A percentile compares a stretch with the other conserved stretches of the same genome.
Evolutionary conservation across 2,888 invertebrate species (phyloP).

Genomic region (Odontomyia ornata): DNA sequence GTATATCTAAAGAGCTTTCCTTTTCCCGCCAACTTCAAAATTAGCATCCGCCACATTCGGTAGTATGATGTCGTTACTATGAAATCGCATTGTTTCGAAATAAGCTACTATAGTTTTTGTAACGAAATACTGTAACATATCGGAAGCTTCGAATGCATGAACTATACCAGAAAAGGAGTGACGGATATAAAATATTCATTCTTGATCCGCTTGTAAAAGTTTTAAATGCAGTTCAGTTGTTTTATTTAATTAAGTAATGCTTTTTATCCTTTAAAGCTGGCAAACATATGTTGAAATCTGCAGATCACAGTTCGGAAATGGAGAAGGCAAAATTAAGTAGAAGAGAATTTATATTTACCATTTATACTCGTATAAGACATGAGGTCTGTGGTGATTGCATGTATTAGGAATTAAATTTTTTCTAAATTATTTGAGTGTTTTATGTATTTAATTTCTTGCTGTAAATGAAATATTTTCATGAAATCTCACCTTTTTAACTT

Average conservation of each 20-base stretch:
- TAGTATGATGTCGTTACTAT: neutral
- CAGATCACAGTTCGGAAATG: too few species aligned
- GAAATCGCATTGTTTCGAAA: neutral
- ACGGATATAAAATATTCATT: neutral
- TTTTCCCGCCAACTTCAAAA: constrained; percentile 1
- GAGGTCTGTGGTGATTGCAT: too few species aligned
- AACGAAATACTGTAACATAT: neutral
- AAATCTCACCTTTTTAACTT: too few species aligned
- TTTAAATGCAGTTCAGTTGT: constrained; percentile 36
- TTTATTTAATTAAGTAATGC: constrained; percentile 36
- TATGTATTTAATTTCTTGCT: too few species aligned
- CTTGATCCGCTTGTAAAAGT: constrained; percentile 27
- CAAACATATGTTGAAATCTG: neutral
- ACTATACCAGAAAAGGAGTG: too few species aligned
- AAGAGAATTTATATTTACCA: too few species aligned
- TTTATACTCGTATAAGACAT: too few species aligned
- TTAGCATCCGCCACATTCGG: constrained; percentile 5
- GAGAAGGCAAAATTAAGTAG: too few species aligned
- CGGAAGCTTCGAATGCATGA: too few species aligned
- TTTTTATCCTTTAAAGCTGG: neutral
- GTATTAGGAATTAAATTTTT: too few species aligned
- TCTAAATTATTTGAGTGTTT: too few species aligned
- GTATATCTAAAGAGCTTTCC: neutral
- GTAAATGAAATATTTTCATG: too few species aligned
- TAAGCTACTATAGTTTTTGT: constrained; percentile 23